Evolutionary conservation across 1,140 invertebrate species (phyloP).

Genomic region (Ceratitis capitata): DNA sequence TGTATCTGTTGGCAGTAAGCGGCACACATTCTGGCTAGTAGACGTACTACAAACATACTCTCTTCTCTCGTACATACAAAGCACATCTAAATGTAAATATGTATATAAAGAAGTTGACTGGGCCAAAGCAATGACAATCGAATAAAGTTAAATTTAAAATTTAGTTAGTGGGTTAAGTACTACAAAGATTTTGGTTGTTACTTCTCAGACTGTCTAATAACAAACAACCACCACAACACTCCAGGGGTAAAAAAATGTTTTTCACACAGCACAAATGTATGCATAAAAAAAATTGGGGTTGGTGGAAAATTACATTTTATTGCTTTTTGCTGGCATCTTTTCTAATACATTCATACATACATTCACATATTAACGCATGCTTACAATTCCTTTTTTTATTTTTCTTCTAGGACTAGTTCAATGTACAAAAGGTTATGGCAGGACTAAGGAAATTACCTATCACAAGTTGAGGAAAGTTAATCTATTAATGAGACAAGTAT

Average conservation of each 20-base stretch:
- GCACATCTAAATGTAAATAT: neutral
- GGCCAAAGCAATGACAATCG: too few relatives aligned
- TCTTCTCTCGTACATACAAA: neutral
- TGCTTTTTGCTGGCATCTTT: neutral
- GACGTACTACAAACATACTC: too few relatives aligned
- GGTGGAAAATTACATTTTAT: neutral
- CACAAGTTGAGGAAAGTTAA: too few relatives aligned
- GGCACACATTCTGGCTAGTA: neutral
- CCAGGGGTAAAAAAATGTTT: too few relatives aligned
- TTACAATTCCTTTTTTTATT: too few relatives aligned
- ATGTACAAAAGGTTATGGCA: neutral
- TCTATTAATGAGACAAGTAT: too few relatives aligned
- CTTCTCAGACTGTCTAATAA: too few relatives aligned
- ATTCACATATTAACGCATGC: neutral
- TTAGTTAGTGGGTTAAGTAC: neutral
- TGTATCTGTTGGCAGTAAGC: neutral
- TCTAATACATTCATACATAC: neutral
- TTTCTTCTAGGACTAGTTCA: neutral
- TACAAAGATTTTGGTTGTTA: too few relatives aligned
- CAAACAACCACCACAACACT: neutral
- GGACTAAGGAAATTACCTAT: neutral
- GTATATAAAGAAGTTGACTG: neutral
- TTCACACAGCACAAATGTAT: too few relatives aligned
- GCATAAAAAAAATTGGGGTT: neutral
- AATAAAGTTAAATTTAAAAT: too few relatives aligned